phyloP scores from a whole-genome alignment of 1,140 invertebrate species.

The Trachymyrmex septentrionalis region DNA sequence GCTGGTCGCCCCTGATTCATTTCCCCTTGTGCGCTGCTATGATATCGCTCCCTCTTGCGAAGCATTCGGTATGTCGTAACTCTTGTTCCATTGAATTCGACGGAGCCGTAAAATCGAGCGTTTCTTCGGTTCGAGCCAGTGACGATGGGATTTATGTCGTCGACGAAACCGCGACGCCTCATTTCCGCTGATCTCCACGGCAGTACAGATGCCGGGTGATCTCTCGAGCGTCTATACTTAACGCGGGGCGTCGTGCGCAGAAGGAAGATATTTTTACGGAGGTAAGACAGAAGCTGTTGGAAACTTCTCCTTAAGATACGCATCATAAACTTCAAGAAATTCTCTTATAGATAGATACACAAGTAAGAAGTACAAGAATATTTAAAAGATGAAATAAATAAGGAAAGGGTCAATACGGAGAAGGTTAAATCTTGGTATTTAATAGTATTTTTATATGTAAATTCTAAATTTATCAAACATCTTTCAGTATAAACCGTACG shows the following conservation, averaged over 20 bases:
- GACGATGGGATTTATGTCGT: constrained; percentile 72
- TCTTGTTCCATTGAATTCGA: constrained; percentile 78
- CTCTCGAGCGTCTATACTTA: constrained; percentile 20
- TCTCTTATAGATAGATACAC: background rate
- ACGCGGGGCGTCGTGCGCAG: background rate
- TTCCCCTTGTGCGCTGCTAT: constrained; percentile 42
- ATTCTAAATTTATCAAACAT: no score
- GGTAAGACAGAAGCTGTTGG: background rate
- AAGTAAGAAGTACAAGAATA: constrained; percentile 1
- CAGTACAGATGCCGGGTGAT: constrained; percentile 17
- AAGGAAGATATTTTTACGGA: constrained; percentile 20
- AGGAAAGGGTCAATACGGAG: no score
- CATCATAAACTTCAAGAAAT: constrained; percentile 14
- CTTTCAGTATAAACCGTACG: no score
- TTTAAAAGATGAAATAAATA: background rate
- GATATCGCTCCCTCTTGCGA: constrained; percentile 32
- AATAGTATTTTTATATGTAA: no score
- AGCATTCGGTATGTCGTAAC: constrained; percentile 72
- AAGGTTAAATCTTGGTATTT: no score
- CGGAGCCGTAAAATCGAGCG: constrained; percentile 75
- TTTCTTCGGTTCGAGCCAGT: constrained; percentile 67
- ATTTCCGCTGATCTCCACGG: constrained; percentile 66
- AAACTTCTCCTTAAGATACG: background rate
- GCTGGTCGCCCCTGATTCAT: constrained; percentile 67
- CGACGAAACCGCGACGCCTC: constrained; percentile 63